These are phyloP conservation scores for Chorisops tibialis DNA, from an alignment of 2,888 invertebrate genomes.

Conservation along the genomic window DNA sequence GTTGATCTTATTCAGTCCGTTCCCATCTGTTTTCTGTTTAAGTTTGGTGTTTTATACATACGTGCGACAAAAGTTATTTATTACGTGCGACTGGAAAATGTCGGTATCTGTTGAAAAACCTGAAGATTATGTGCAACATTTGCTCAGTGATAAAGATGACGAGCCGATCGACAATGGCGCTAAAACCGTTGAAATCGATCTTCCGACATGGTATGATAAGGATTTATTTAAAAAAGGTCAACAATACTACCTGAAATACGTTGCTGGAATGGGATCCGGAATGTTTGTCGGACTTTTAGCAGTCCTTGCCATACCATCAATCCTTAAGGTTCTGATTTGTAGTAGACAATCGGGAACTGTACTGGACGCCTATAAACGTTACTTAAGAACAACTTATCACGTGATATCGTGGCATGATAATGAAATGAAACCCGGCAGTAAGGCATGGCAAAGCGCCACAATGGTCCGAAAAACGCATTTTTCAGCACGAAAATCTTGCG, in stretches of 20 bases:
- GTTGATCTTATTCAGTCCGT: no score
- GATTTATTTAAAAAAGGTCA: conserved; percentile 63
- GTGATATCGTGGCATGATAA: conserved; percentile 71
- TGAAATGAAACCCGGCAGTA: conserved; percentile 59
- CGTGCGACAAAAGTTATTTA: no score
- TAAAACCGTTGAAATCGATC: conserved; percentile 42
- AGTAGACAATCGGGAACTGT: conserved; percentile 64
- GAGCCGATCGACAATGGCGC: conserved; percentile 43
- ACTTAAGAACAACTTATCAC: conserved; percentile 70
- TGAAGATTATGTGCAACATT: conserved; percentile 44
- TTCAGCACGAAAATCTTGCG: conserved; percentile 54
- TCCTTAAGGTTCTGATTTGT: conserved; percentile 62
- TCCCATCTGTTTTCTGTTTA: no score
- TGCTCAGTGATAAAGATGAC: conserved; percentile 43
- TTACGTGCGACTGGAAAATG: no score
- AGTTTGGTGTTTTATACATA: no score
- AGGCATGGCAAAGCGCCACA: conserved; percentile 61
- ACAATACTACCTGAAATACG: conserved; percentile 63
- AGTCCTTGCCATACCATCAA: conserved; percentile 66
- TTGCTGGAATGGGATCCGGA: conserved; percentile 61
- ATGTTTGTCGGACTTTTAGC: conserved; percentile 69
- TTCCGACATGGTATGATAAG: conserved; percentile 63
- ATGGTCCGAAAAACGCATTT: conserved; percentile 63
- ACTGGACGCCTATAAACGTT: conserved; percentile 65
- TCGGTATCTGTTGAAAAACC: conserved; percentile 27